Percentiles rank a stretch among this genome's conserved stretches.
Evolutionary conservation across 2,113 vertebrate genomes (phyloP).

Genomic region (Riparia riparia): DNA sequence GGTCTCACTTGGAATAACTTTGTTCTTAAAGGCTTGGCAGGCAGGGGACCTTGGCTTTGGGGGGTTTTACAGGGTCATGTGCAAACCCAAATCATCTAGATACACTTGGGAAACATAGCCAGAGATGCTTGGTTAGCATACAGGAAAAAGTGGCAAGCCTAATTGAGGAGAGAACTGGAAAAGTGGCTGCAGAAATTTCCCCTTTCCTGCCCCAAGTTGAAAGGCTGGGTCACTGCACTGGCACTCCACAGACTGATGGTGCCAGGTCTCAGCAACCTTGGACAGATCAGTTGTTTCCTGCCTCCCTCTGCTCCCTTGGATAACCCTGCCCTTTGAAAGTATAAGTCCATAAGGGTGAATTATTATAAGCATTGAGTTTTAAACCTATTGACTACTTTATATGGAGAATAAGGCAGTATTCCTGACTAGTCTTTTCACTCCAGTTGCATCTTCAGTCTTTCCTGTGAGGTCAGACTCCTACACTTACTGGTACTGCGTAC

Average conservation of each 20-base stretch:
- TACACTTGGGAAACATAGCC: not conserved
- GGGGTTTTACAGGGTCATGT: not conserved
- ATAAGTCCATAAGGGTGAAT: not conserved
- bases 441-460: not conserved
- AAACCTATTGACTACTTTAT: not conserved
- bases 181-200: not conserved
- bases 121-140: not conserved
- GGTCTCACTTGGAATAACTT: not conserved
- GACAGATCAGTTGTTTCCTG: not conserved
- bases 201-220: not conserved
- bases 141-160: not conserved
- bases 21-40: not conserved
- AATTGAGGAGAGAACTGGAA: accelerated
- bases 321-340: not conserved
- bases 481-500: not conserved
- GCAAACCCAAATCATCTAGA: not conserved
- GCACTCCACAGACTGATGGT: not conserved
- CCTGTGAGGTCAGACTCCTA: not conserved
- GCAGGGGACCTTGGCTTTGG: not conserved
- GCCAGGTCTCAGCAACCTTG: not conserved
- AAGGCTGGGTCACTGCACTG: not conserved
- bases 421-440: not conserved
- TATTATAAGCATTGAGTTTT: not conserved
- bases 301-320: not conserved
- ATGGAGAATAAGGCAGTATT: not conserved